phyloP scores from a whole-genome alignment of 2,888 invertebrate genomes.

The Alloplasta piceator region DNA sequence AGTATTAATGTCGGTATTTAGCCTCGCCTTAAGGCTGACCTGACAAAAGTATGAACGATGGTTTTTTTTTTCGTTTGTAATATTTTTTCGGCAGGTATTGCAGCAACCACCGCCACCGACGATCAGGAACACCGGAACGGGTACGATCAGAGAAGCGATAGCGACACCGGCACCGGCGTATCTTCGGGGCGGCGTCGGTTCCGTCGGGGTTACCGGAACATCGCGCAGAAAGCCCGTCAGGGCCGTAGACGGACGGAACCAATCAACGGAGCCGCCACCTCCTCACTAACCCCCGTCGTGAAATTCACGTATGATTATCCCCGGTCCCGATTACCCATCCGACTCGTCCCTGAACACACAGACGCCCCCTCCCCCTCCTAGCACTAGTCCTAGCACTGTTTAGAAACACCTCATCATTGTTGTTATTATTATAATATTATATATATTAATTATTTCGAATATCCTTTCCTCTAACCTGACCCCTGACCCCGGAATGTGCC shows the following conservation, averaged over 20 bases:
- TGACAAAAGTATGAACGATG: neutral
- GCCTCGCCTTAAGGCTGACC: too few species aligned
- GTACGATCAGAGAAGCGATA: slow-evolving; percentile 82
- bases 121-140: slow-evolving; percentile 81
- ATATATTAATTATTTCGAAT: slow-evolving; percentile 80
- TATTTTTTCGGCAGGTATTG: slow-evolving; percentile 75
- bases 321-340: slow-evolving; percentile 67
- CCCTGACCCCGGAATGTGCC: slow-evolving; percentile 34
- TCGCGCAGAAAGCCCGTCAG: slow-evolving; percentile 84
- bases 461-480: slow-evolving; percentile 67
- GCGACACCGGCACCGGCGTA: slow-evolving; percentile 79
- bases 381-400: slow-evolving; percentile 84
- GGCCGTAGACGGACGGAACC: slow-evolving; percentile 83
- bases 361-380: slow-evolving; percentile 69
- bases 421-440: slow-evolving; percentile 81
- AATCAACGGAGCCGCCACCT: slow-evolving; percentile 84
- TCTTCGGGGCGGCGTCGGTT: slow-evolving; percentile 80
- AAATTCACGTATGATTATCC: slow-evolving; percentile 65
- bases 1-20: too few species aligned
- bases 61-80: slow-evolving; percentile 11
- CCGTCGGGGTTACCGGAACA: slow-evolving; percentile 81
- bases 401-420: slow-evolving; percentile 83
- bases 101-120: slow-evolving; percentile 81
- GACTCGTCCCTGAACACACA: slow-evolving; percentile 65
- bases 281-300: slow-evolving; percentile 82